phyloP scores from a whole-genome alignment of 2,888 invertebrate genomes.

The Coelinius sp. region DNA sequence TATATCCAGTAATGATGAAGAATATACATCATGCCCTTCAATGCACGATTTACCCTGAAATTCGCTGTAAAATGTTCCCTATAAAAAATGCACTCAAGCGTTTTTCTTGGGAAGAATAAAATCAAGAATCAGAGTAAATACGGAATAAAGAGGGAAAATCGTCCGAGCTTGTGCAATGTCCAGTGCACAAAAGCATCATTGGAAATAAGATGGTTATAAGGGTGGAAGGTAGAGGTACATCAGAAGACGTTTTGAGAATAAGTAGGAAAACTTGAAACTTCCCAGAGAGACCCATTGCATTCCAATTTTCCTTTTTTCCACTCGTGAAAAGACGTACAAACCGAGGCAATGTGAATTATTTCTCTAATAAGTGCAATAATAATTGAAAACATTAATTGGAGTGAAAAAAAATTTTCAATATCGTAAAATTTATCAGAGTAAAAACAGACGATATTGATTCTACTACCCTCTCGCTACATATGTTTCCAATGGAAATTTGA shows the following conservation, averaged over 20 bases:
- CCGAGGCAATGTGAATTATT: background rate
- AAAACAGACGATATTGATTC: background rate
- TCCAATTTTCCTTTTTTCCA: background rate
- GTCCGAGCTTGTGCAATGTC: background rate
- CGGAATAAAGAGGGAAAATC: background rate
- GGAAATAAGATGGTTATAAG: background rate
- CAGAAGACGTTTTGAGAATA: background rate
- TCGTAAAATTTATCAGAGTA: background rate
- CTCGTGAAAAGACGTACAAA: background rate
- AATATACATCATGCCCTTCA: background rate
- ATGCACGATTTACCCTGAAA: background rate
- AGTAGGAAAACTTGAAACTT: background rate
- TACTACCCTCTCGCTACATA: background rate
- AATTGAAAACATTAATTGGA: background rate
- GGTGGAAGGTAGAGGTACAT: too few relatives aligned
- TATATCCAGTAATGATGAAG: background rate
- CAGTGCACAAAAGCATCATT: background rate
- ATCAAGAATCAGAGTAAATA: background rate
- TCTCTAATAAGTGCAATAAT: background rate
- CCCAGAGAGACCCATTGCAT: background rate
- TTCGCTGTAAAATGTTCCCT: background rate
- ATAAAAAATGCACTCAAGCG: background rate
- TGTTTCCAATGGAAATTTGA: background rate
- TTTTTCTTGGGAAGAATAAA: background rate
- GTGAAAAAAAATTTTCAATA: background rate